Conservation (phyloP, 2,113 vertebrate species). For the Machaerirhynchus nigripectus region DNA sequence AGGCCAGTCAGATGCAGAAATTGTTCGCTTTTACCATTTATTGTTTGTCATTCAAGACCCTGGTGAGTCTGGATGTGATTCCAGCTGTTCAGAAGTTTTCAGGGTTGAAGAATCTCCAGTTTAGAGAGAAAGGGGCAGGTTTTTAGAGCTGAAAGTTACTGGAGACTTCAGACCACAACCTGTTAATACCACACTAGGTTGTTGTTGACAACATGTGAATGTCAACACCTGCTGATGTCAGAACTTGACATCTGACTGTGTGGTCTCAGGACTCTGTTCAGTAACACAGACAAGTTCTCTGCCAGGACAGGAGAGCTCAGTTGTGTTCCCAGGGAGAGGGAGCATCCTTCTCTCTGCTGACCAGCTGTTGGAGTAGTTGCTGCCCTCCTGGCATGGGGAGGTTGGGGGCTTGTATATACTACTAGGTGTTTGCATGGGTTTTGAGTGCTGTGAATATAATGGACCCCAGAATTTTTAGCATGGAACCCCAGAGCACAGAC, state of each 20-base stretch:
- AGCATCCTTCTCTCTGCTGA: not conserved
- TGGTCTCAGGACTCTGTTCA: not conserved
- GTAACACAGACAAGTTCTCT: accelerated
- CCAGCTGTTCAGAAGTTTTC: not conserved
- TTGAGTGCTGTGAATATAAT: accelerated
- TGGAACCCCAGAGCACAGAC: accelerated
- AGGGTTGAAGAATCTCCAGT: not conserved
- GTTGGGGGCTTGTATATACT: accelerated
- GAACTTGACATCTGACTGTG: accelerated
- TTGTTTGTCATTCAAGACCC: not conserved
- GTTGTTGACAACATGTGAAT: accelerated
- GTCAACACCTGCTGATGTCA: accelerated
- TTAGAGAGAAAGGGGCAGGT: not conserved
- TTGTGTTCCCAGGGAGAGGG: not conserved
- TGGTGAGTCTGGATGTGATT: not conserved
- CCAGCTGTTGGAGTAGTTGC: not conserved
- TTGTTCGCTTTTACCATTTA: not conserved
- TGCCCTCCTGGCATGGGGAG: accelerated
- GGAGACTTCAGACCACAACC: not conserved
- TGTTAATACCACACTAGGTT: accelerated
- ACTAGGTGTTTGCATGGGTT: accelerated
- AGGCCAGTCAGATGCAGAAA: not conserved
- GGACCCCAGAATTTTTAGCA: accelerated
- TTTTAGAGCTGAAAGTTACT: not conserved
- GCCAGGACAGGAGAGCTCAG: not conserved